These are phyloP conservation scores for Drosophila anomelani DNA, from an alignment of 2,888 invertebrate species.

Conservation along the genomic window DNA sequence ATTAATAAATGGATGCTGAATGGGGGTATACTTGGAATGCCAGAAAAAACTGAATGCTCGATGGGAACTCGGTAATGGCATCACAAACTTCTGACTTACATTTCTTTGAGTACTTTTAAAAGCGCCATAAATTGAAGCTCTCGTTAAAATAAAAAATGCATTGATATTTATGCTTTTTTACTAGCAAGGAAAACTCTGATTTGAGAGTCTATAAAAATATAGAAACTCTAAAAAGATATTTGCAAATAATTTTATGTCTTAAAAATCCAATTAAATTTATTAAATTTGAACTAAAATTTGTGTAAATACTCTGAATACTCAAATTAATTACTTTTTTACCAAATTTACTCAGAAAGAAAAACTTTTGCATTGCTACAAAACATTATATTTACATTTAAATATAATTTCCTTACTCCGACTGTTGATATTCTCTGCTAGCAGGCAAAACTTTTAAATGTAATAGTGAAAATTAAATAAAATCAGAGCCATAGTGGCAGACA, in stretches of 20 bases:
- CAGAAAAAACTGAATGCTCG: slow-evolving; percentile 40
- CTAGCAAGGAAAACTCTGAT: neutral
- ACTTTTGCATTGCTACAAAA: neutral
- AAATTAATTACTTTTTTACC: neutral
- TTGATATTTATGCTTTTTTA: slow-evolving; percentile 1
- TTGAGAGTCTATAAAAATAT: neutral
- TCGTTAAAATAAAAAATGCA: slow-evolving; percentile 8
- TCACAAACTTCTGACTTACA: slow-evolving; percentile 39
- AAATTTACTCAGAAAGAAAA: neutral
- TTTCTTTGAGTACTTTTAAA: slow-evolving; percentile 43
- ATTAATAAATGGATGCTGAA: slow-evolving; percentile 69
- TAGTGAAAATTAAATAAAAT: slow-evolving; percentile 51
- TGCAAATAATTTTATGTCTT: neutral
- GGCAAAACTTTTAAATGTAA: slow-evolving; percentile 40
- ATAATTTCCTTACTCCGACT: neutral
- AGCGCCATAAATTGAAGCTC: slow-evolving; percentile 53
- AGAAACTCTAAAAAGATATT: neutral
- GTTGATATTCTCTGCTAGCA: slow-evolving; percentile 8
- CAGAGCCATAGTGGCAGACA: slow-evolving; percentile 27
- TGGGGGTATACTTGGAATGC: slow-evolving; percentile 16
- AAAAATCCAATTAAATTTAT: neutral
- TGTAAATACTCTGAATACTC: neutral
- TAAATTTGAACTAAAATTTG: neutral
- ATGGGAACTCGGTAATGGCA: slow-evolving; percentile 45
- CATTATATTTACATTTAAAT: slow-evolving; percentile 12